Conservation (phyloP, 2,113 vertebrate genomes). For the Azemiops feae region DNA sequence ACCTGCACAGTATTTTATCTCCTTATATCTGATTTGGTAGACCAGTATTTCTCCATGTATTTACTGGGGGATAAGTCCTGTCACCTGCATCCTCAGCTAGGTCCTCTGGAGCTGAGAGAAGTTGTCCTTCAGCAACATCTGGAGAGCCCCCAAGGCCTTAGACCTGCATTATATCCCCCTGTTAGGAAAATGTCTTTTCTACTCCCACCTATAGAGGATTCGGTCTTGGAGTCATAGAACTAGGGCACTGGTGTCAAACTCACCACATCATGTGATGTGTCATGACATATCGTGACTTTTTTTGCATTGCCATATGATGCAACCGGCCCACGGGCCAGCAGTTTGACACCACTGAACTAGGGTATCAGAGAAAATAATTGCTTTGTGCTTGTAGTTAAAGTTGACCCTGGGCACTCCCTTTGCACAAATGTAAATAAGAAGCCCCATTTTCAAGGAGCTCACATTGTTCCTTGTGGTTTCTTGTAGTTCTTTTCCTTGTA, state of each 20-base stretch:
- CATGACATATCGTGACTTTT: too few relatives aligned
- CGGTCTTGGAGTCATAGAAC: background rate
- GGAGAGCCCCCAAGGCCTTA: background rate
- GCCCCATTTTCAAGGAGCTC: constrained; percentile 59
- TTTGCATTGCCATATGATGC: too few relatives aligned
- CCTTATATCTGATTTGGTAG: background rate
- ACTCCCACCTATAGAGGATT: background rate
- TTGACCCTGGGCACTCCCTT: constrained; percentile 12
- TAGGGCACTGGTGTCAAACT: too few relatives aligned
- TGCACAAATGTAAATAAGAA: background rate
- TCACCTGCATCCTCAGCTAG: background rate
- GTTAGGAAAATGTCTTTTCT: too few relatives aligned
- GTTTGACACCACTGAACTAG: background rate
- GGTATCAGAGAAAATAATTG: constrained; percentile 8
- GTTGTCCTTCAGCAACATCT: background rate
- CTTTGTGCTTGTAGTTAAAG: background rate
- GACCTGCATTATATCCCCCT: background rate
- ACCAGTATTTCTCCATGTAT: background rate
- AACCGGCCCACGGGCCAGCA: too few relatives aligned
- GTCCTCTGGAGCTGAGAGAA: background rate
- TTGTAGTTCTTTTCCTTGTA: constrained; percentile 38
- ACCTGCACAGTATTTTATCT: background rate
- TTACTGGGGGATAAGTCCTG: background rate
- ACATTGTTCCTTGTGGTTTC: constrained; percentile 70
- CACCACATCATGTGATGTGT: too few relatives aligned